Percentiles rank a stretch among this genome's conserved stretches.
Conservation (phyloP, 92 coral and sea anemone species). For the Porites lobata region DNA sequence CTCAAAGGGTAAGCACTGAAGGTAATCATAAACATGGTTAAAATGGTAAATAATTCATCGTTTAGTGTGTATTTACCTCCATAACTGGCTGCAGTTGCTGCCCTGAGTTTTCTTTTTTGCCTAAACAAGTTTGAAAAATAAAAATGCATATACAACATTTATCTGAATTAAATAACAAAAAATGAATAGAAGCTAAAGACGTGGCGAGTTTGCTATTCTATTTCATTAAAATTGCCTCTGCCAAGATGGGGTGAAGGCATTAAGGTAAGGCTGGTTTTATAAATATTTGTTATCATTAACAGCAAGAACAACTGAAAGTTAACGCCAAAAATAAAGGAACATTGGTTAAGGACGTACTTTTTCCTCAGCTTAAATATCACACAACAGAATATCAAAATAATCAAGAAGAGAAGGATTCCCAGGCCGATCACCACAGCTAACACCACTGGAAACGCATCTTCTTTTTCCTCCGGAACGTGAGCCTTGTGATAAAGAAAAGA, state of each 20-base stretch:
- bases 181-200: not conserved
- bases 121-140: slow-evolving; percentile 29
- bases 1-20: no score
- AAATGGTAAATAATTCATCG: no score
- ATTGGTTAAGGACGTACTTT: slow-evolving; percentile 50
- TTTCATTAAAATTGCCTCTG: no score
- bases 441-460: slow-evolving; percentile 60
- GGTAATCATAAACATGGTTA: no score
- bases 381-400: slow-evolving; percentile 86
- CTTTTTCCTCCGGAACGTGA: slow-evolving; percentile 55
- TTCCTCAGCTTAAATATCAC: slow-evolving; percentile 84
- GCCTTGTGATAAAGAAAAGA: slow-evolving; percentile 59
- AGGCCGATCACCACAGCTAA: slow-evolving; percentile 85
- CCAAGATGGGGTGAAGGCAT: no score
- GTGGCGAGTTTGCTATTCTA: no score
- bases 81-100: slow-evolving; percentile 86
- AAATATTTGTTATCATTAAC: no score
- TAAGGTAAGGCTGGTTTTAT: no score
- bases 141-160: no score
- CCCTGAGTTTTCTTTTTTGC: slow-evolving; percentile 83
- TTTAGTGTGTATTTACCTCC: slow-evolving; percentile 44
- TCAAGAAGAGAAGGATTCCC: slow-evolving; percentile 67
- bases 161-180: not conserved
- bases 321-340: no score
- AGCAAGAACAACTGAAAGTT: no score